Evolutionary conservation across 2,888 invertebrate genomes (phyloP).

Genomic region (Ganaspis brasiliensis): DNA sequence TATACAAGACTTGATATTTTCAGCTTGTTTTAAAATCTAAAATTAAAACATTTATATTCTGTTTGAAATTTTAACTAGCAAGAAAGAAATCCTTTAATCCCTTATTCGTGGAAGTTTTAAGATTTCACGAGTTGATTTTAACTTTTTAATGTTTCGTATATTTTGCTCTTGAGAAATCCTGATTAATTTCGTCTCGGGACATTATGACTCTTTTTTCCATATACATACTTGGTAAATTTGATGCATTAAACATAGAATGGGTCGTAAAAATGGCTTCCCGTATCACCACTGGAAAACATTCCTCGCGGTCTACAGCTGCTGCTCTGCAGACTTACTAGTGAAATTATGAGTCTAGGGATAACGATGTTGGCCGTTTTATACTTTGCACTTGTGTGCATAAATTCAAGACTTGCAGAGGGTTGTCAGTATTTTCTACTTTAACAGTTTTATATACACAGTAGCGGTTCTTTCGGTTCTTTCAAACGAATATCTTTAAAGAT

Average conservation of each 20-base stretch:
- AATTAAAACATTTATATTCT: too few species aligned
- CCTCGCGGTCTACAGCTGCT: slow-evolving; percentile 36
- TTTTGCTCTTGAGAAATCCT: neutral
- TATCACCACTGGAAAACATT: slow-evolving; percentile 32
- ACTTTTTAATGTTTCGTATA: neutral
- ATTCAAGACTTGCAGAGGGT: slow-evolving; percentile 24
- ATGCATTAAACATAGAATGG: slow-evolving; percentile 26
- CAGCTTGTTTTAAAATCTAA: too few species aligned
- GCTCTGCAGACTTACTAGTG: slow-evolving; percentile 19
- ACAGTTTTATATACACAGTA: slow-evolving; percentile 8
- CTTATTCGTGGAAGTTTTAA: neutral
- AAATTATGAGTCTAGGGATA: slow-evolving; percentile 41
- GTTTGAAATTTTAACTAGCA: too few species aligned
- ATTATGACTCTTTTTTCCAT: slow-evolving; percentile 2
- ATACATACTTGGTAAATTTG: slow-evolving; percentile 21
- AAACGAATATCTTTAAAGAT: slow-evolving; percentile 32
- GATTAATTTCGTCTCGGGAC: neutral
- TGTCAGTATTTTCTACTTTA: slow-evolving; percentile 29
- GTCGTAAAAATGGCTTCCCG: slow-evolving; percentile 20
- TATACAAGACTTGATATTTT: too few species aligned
- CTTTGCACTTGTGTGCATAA: slow-evolving; percentile 38
- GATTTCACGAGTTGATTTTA: neutral
- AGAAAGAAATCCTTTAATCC: too few species aligned
- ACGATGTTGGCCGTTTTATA: slow-evolving; percentile 36
- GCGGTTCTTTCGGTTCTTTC: slow-evolving; percentile 14